Evolutionary conservation across 2,113 vertebrate genomes (phyloP), one percentile per base, ranked within the genome.

Genomic region (Hassar affinis): DNA sequence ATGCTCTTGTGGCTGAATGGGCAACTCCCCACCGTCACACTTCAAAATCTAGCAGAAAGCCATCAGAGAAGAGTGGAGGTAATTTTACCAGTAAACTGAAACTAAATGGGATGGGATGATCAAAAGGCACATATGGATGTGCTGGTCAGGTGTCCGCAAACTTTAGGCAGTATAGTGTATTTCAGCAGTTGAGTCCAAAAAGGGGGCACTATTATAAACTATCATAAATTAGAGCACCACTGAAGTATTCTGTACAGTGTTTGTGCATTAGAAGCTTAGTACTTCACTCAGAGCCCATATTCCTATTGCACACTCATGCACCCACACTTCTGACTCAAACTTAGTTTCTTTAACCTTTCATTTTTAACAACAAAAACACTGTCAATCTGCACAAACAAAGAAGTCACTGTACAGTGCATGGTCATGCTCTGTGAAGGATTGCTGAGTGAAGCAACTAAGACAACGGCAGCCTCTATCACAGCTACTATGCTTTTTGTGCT

Each of bases 111-210:
- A 47, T 72, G 0, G 25, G 4, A 69, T 22, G 35, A 3, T 15
- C 5, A 72, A n/a, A n/a, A 72, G 15, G 3, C 42, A 49, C 11
- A 49, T 27, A 49, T 72, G 42, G 25, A 1, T 27, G 69, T 47
- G 14, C 47, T 27, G 42, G 25, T 71, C 68, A 47, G 10, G 12
- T 47, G 22, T n/a, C 20, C 66, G 42, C 3, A 25, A 42, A 69
- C 4, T 0, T 49, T 49, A 27, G 11, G 38, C 35, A 18, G 1
- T 38, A 3, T 25, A n/a, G 22, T 27, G 5, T 89, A 92, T 91
- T 91, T 92, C 85, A 91, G 92, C 90, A 93, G 92, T 90, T 92
- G 88, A 90, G 91, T 93, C 90, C 92, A 90, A 87, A 89, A 92
- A 88, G 89, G 90, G 88, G 91, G 86, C 62, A 85, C 86, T 86